Base-by-base conservation (phyloP, 2,113 vertebrate species). In the Rhinogobius similis region DNA sequence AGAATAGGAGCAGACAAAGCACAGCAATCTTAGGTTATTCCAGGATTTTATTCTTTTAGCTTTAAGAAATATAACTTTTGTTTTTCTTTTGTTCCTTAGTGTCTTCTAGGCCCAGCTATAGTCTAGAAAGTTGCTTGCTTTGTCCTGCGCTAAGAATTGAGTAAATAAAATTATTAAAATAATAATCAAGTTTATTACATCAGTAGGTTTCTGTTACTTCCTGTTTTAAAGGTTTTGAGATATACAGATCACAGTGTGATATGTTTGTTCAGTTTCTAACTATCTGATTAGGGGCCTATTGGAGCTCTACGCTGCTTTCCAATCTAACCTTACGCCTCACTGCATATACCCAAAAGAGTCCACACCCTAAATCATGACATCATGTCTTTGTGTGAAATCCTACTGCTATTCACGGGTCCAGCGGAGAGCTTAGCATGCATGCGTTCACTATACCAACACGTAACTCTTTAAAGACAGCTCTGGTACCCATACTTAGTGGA, bases 351-450 rank as follows among this genome's bases (percentile, higher is more conserved):
- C 94, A 97, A 97, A 95, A 93, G 94, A 75, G 84, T 82, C 88
- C 86, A 72, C 91, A 73, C 83, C 93, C 93, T 94, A 90, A 88
- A 92, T 90, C 94, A 95, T 97, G 95, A 96, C 95, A 94, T 94
- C 93, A 95, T 94, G 89, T 95, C 95, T 96, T 93, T 92, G 91
- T 86, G 92, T 92, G 84, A 96, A 95, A 98, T 96, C 95, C 94
- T 43, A 72, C 88, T 85, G 88, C 89, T 85, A 94, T 95, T 93
- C 92, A 95, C 84, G 78, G 80, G 73, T 69, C 86, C 82, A 79
- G 87, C 70, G 43, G 90, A 87, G 86, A 87, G 91, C 88, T 93
- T 91, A 93, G 85, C 74, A 59, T 86, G 82, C 88, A 73, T 82
- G 84, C 84, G 75, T 81, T 86, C 88, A 85, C 87, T 87, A 84